phyloP scores from a whole-genome alignment of 2,113 vertebrate genomes.

The Ovis aries region DNA sequence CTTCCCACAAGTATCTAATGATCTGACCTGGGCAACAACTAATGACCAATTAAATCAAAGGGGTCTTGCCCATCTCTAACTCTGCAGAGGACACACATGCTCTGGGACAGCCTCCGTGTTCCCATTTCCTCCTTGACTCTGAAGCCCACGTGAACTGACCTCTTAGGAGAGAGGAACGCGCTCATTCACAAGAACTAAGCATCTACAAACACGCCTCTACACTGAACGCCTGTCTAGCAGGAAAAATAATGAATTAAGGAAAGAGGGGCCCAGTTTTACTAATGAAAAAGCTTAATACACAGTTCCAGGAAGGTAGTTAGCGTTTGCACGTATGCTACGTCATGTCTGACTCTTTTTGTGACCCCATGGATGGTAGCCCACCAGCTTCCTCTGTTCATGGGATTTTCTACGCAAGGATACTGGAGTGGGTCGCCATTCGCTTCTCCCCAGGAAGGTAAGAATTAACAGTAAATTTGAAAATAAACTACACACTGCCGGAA shows the following conservation, averaged over 20 bases:
- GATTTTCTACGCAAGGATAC: background rate
- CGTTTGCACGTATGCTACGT: background rate
- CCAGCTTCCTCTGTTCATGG: background rate
- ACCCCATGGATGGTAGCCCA: background rate
- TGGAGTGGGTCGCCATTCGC: background rate
- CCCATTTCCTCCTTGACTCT: background rate
- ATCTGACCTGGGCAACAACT: background rate
- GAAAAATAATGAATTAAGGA: background rate
- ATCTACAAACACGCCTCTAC: background rate
- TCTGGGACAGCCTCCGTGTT: background rate
- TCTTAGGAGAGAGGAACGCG: accelerated
- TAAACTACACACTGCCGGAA: background rate
- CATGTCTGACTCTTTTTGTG: background rate
- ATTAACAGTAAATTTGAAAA: background rate
- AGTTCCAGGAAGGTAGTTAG: background rate
- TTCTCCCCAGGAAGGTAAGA: background rate
- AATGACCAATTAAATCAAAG: background rate
- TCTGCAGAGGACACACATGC: background rate
- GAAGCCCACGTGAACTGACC: accelerated
- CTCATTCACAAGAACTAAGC: background rate
- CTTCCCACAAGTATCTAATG: background rate
- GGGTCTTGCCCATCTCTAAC: background rate
- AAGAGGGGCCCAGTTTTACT: background rate
- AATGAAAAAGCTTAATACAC: background rate
- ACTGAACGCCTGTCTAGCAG: background rate